phyloP scores from a whole-genome alignment of 2,113 vertebrate genomes.

The Callopanchax toddi region DNA sequence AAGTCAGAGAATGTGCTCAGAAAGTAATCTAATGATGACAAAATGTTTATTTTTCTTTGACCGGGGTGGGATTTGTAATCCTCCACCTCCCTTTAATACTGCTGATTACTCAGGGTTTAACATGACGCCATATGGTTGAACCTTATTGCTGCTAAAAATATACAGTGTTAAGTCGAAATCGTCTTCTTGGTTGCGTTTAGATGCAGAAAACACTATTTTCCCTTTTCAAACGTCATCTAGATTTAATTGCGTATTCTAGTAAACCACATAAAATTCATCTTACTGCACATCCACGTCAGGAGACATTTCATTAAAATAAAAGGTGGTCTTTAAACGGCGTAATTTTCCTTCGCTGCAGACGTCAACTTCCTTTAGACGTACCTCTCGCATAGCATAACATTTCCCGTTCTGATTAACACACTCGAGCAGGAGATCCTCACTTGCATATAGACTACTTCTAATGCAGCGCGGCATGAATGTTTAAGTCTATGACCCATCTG shows the following conservation, averaged over 20 bases:
- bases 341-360: constrained; percentile 43
- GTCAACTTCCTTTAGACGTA: constrained; percentile 34
- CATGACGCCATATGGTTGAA: neutral
- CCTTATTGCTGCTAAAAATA: neutral
- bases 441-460: constrained; percentile 24
- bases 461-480: constrained; percentile 12
- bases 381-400: constrained; percentile 38
- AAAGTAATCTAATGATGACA: neutral
- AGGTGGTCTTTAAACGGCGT: constrained; percentile 55
- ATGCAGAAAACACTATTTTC: neutral
- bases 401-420: constrained; percentile 49
- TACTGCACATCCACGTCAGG: constrained; percentile 55
- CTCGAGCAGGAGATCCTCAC: constrained; percentile 22
- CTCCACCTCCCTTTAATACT: neutral
- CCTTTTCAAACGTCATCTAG: constrained; percentile 8
- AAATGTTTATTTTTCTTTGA: neutral
- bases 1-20: too few species aligned
- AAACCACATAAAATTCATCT: constrained; percentile 43
- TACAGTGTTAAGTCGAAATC: neutral
- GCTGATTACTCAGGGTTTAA: constrained; percentile 7
- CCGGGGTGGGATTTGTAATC: neutral
- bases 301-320: constrained; percentile 66
- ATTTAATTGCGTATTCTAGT: constrained; percentile 49
- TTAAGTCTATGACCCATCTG: constrained; percentile 20
- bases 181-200: neutral